Percentiles rank a stretch among this genome's conserved stretches.
Evolutionary conservation across 2,888 invertebrate species (phyloP).

Genomic region (Cheilosia impressa): DNA sequence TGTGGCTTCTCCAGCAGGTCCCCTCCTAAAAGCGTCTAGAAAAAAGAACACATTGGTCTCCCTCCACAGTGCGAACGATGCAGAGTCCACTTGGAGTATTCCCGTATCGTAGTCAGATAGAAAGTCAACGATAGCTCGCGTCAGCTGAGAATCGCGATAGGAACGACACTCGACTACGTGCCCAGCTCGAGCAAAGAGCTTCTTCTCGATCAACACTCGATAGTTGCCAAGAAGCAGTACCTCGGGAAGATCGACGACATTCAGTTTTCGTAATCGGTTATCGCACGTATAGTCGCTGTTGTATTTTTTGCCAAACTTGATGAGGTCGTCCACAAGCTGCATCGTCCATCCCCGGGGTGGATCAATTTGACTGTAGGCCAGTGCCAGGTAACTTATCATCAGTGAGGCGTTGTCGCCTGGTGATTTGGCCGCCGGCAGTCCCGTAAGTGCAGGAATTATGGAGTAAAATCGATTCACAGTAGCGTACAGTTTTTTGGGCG

Average conservation of each 20-base stretch:
- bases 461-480: constrained; percentile 80
- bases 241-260: constrained; percentile 81
- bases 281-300: constrained; percentile 76
- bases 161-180: constrained; percentile 79
- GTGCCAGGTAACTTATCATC: constrained; percentile 85
- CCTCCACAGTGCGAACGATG: constrained; percentile 86
- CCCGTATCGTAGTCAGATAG: constrained; percentile 79
- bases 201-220: constrained; percentile 79
- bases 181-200: constrained; percentile 79
- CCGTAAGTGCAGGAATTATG: constrained; percentile 80
- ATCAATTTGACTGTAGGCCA: constrained; percentile 88
- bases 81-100: constrained; percentile 86
- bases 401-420: constrained; percentile 85
- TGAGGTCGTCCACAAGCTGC: constrained; percentile 85
- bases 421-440: constrained; percentile 76
- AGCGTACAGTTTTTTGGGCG: constrained; percentile 78
- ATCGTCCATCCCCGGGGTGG: constrained; percentile 87
- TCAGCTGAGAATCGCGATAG: constrained; percentile 79
- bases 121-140: constrained; percentile 78
- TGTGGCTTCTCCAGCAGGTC: constrained; percentile 84
- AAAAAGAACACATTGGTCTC: constrained; percentile 87
- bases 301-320: constrained; percentile 79
- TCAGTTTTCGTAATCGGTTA: constrained; percentile 77
- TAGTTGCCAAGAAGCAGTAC: constrained; percentile 83
- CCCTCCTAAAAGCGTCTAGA: constrained; percentile 88